Evolutionary conservation across 2,888 invertebrate species (phyloP).

Genomic region (Aethes cnicana): DNA sequence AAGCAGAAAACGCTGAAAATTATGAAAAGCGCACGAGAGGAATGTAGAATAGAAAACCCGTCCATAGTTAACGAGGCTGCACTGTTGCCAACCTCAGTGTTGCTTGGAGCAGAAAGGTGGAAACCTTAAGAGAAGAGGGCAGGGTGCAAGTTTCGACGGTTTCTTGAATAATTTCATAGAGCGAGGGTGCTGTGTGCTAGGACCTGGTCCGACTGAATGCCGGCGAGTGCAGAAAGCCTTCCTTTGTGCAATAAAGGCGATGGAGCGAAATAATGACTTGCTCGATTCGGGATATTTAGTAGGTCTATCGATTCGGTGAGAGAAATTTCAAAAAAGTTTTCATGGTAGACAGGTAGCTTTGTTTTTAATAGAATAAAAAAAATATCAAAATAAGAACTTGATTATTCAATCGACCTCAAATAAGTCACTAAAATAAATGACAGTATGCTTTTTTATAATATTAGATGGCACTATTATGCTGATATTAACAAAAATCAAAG

Average conservation of each 20-base stretch:
- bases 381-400: too few relatives aligned
- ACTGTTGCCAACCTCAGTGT: too few relatives aligned
- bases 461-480: too few relatives aligned
- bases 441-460: too few relatives aligned
- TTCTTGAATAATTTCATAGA: background rate
- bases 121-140: too few relatives aligned
- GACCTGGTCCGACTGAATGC: background rate
- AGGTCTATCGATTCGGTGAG: conserved; percentile 4
- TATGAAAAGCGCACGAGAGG: conserved; percentile 17
- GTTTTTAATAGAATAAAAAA: too few relatives aligned
- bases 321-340: background rate
- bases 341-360: background rate
- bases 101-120: too few relatives aligned
- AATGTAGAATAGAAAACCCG: conserved; percentile 5
- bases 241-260: conserved; percentile 18
- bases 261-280: conserved; percentile 24
- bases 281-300: conserved; percentile 16
- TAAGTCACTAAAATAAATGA: too few relatives aligned
- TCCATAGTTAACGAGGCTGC: conserved; percentile 8
- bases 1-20: conserved; percentile 5
- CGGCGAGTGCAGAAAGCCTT: conserved; percentile 16
- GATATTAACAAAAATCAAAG: too few relatives aligned
- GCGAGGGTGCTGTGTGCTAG: background rate
- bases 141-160: background rate
- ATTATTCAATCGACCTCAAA: too few relatives aligned